Conservation (phyloP, 2,113 vertebrate genomes). For the Dipodomys merriami region DNA sequence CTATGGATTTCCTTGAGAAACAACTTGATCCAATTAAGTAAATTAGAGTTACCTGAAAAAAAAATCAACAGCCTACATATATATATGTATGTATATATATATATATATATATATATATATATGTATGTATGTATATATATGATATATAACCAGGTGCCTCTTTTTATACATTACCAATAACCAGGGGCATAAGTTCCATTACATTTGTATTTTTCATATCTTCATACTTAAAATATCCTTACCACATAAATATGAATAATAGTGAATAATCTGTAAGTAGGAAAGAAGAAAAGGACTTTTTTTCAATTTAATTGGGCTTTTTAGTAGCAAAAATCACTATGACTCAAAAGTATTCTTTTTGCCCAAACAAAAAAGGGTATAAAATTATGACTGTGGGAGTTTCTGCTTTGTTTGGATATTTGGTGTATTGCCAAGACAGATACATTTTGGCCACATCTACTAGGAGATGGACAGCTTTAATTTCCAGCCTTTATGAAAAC, state of each 20-base stretch:
- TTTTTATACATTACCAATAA: slow-evolving; percentile 36
- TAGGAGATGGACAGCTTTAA: not conserved
- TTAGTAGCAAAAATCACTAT: slow-evolving; percentile 10
- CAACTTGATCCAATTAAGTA: slow-evolving; percentile 66
- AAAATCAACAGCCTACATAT: not conserved
- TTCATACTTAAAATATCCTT: not conserved
- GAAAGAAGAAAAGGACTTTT: slow-evolving; percentile 26
- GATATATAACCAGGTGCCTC: not conserved
- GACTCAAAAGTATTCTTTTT: slow-evolving; percentile 44
- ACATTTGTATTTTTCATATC: slow-evolving; percentile 34
- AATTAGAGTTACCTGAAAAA: slow-evolving; percentile 52
- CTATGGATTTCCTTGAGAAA: slow-evolving; percentile 57
- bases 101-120: not conserved
- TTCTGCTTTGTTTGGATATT: not conserved
- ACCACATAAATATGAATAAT: not conserved
- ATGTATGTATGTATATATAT: not conserved
- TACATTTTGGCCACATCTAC: not conserved
- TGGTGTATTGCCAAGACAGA: not conserved
- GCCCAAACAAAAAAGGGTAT: not conserved
- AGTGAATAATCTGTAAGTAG: not conserved
- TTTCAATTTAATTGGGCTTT: not conserved
- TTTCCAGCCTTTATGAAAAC: not conserved
- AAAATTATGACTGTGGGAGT: not conserved
- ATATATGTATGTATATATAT: too few relatives aligned
- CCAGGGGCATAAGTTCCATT: not conserved